These are phyloP conservation scores for Mimachlamys varia DNA, from an alignment of 2,888 invertebrate species.

Conservation along the genomic window DNA sequence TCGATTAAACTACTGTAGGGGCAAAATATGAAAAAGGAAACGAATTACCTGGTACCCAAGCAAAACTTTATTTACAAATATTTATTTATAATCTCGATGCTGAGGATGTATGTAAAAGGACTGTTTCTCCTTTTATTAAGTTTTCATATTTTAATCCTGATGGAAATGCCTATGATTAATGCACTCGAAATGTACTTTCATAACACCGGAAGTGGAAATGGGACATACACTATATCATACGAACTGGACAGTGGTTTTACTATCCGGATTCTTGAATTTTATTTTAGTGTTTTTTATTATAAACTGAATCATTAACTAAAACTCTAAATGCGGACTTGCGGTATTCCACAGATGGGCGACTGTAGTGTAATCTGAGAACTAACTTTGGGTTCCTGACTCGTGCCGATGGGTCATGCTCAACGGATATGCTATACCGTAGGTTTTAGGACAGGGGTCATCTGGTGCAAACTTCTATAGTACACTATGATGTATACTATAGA, in stretches of 20 bases:
- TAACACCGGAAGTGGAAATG: background rate
- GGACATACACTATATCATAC: background rate
- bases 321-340: background rate
- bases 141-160: too few relatives aligned
- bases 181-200: background rate
- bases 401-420: background rate
- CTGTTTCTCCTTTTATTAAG: too few relatives aligned
- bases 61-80: too few relatives aligned
- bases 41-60: too few relatives aligned
- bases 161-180: background rate
- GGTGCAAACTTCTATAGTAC: background rate
- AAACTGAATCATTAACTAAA: background rate
- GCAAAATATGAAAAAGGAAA: too few relatives aligned
- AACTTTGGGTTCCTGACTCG: conserved; percentile 2
- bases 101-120: too few relatives aligned
- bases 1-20: too few relatives aligned
- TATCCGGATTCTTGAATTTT: background rate
- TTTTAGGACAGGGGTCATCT: background rate
- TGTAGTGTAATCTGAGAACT: conserved; percentile 4
- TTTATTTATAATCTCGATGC: too few relatives aligned
- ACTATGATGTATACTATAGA: background rate
- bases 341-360: conserved; percentile 15
- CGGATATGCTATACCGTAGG: background rate
- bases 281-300: background rate
- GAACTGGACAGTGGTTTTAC: background rate